Evolutionary conservation across 2,113 vertebrate genomes (phyloP).

Genomic region (Chaetura pelagica): DNA sequence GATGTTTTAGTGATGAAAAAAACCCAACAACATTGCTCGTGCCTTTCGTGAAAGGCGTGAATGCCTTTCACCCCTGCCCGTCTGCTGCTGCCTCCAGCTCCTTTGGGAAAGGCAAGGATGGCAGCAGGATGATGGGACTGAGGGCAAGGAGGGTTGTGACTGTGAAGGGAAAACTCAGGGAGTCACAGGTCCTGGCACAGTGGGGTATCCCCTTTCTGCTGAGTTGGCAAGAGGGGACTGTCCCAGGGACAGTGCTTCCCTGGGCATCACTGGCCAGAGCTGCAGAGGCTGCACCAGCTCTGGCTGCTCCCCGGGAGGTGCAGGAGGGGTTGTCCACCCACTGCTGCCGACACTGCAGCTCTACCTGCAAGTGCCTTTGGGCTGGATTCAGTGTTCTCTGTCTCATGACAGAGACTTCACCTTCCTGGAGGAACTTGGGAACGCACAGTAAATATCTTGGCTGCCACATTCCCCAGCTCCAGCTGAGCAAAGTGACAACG

Average conservation of each 20-base stretch:
- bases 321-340: accelerated
- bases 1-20: neutral
- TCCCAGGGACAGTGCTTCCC: neutral
- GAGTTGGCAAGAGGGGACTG: neutral
- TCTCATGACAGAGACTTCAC: neutral
- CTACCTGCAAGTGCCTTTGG: neutral
- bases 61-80: accelerated
- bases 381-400: neutral
- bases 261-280: neutral
- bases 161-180: accelerated
- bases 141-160: neutral
- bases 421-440: neutral
- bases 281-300: neutral
- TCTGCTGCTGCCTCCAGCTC: neutral
- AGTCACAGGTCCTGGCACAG: neutral
- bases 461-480: neutral
- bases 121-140: accelerated
- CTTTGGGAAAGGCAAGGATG: neutral
- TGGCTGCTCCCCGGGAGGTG: neutral
- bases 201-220: neutral
- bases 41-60: too few relatives aligned
- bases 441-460: accelerated
- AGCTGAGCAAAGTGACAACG: accelerated
- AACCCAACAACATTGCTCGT: too few relatives aligned
- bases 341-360: neutral